phyloP scores from a whole-genome alignment of 2,797 vertebrate genomes.

The Chanos chanos region DNA sequence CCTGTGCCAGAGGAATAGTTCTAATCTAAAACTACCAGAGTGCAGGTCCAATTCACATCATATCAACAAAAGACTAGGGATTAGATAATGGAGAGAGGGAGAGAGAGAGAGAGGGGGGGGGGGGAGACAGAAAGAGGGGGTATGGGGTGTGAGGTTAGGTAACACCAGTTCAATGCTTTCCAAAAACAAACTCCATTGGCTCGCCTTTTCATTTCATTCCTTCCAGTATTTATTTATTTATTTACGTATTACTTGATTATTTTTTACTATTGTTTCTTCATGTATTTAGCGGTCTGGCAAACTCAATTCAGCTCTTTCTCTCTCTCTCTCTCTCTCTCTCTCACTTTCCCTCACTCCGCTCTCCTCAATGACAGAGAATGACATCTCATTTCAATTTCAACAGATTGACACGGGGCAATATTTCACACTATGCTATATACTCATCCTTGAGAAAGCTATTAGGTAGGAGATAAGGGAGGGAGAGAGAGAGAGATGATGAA shows the following conservation, averaged over 20 bases:
- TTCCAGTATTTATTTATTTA: slow-evolving; percentile 14
- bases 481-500: slow-evolving; percentile 66
- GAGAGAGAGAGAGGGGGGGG: background rate
- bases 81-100: slow-evolving; percentile 5
- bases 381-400: slow-evolving; percentile 59
- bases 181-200: background rate
- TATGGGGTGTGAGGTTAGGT: background rate
- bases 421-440: slow-evolving; percentile 50
- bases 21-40: no score
- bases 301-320: no score
- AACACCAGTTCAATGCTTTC: no score
- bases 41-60: no score
- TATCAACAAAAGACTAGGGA: slow-evolving; percentile 10
- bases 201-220: background rate
- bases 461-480: slow-evolving; percentile 53
- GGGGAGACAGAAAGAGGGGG: background rate
- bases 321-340: no score
- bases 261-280: no score
- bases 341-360: slow-evolving; percentile 43
- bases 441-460: slow-evolving; percentile 57
- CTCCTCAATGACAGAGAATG: slow-evolving; percentile 37
- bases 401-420: slow-evolving; percentile 54
- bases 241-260: no score
- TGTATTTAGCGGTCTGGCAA: no score
- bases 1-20: no score